Percentiles rank a stretch among this genome's conserved stretches.
Evolutionary conservation across 2,113 vertebrate genomes (phyloP).

Genomic region (Abramis brama): DNA sequence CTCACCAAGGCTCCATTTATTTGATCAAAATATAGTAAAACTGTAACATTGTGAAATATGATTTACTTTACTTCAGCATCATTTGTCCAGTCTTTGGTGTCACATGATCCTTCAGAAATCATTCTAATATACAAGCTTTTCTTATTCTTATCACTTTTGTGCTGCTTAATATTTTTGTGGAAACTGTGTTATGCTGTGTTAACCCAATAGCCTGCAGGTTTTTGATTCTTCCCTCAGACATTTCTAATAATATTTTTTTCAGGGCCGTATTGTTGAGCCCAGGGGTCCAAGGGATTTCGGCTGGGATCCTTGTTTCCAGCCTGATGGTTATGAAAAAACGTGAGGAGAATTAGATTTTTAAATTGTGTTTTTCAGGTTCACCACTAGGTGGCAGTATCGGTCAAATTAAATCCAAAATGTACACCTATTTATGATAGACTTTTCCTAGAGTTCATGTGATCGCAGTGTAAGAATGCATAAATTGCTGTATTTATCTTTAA

Average conservation of each 20-base stretch:
- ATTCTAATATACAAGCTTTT: not conserved
- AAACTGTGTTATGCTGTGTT: too few relatives aligned
- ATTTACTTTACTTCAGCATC: not conserved
- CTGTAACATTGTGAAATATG: not conserved
- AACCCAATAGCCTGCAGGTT: not conserved
- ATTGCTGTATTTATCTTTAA: not conserved
- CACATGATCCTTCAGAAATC: not conserved
- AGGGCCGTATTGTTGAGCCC: slow-evolving; percentile 92
- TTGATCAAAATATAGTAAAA: not conserved
- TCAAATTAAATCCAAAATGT: not conserved
- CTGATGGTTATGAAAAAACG: slow-evolving; percentile 89
- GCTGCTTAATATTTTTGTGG: not conserved
- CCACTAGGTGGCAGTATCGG: slow-evolving; percentile 61
- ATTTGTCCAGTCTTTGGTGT: not conserved
- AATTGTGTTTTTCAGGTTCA: not conserved
- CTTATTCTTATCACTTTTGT: not conserved
- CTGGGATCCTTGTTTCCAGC: slow-evolving; percentile 98
- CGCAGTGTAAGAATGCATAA: not conserved
- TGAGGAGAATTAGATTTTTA: slow-evolving; percentile 69
- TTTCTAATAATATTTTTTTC: slow-evolving; percentile 41
- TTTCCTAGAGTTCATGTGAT: not conserved
- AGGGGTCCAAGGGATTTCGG: slow-evolving; percentile 93
- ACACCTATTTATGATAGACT: not conserved
- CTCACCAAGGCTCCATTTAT: not conserved
- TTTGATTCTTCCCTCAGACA: not conserved